Evolutionary conservation across 2,888 invertebrate species (phyloP).

Genomic region (Taenaris catops): DNA sequence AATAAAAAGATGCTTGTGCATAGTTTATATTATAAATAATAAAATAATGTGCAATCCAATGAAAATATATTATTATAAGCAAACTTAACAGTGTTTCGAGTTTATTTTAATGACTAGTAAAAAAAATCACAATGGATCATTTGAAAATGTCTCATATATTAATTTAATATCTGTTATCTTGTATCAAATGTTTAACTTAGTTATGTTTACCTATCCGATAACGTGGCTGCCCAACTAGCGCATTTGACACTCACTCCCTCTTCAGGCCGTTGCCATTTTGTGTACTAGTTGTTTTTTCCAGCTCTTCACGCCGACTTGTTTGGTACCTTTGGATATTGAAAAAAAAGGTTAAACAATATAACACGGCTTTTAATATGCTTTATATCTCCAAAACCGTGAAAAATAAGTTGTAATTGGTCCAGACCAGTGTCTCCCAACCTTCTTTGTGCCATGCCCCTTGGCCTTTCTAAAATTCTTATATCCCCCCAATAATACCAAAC

Average conservation of each 20-base stretch:
- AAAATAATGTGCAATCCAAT: slow-evolving; percentile 6
- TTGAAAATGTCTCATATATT: not conserved
- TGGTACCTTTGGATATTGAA: slow-evolving; percentile 62
- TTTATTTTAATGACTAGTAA: slow-evolving; percentile 37
- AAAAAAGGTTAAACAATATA: not conserved
- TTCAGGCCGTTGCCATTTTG: slow-evolving; percentile 82
- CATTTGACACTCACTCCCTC: slow-evolving; percentile 76
- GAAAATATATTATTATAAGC: slow-evolving; percentile 2
- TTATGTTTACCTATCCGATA: too few species aligned
- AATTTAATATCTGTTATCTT: not conserved
- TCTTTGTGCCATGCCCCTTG: too few species aligned
- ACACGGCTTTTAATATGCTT: too few species aligned
- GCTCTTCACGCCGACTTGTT: slow-evolving; percentile 75
- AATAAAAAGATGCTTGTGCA: not conserved
- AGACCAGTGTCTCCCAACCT: too few species aligned
- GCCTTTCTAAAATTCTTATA: too few species aligned
- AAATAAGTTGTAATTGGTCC: too few species aligned
- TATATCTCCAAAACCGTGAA: too few species aligned
- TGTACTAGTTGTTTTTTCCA: slow-evolving; percentile 58
- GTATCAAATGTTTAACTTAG: too few species aligned
- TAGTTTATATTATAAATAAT: too few species aligned
- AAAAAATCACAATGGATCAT: slow-evolving; percentile 40
- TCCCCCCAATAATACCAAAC: too few species aligned
- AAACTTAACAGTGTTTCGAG: not conserved
- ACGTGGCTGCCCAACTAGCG: too few species aligned